A percentile compares a stretch with the other conserved stretches of the same genome.
Conservation (phyloP, 1,140 invertebrate species). For the Cryptotermes secundus region DNA sequence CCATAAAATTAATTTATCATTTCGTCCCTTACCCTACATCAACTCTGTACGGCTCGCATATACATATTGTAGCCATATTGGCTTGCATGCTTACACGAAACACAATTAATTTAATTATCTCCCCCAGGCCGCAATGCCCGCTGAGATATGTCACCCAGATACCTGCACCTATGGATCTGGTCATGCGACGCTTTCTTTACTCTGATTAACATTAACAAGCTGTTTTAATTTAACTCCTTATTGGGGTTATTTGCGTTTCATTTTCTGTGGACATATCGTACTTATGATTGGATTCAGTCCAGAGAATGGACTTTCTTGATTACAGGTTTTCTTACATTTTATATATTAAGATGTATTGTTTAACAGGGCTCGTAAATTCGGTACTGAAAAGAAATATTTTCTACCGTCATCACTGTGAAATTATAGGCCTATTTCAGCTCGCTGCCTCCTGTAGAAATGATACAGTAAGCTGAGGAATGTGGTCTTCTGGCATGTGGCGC, state of each 20-base stretch:
- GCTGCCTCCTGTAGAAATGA: too few species aligned
- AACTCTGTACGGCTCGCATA: neutral
- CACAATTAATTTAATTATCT: conserved; percentile 35
- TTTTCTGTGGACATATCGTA: neutral
- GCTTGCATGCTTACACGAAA: conserved; percentile 22
- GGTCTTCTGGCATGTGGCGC: too few species aligned
- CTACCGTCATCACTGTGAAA: too few species aligned
- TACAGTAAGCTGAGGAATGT: too few species aligned
- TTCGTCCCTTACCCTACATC: neutral
- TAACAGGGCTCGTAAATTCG: too few species aligned
- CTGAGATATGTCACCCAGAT: conserved; percentile 29
- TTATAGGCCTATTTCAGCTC: too few species aligned
- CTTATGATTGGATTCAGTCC: too few species aligned
- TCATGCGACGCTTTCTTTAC: neutral
- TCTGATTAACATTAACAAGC: neutral
- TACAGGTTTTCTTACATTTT: too few species aligned
- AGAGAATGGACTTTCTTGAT: too few species aligned
- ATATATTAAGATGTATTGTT: too few species aligned
- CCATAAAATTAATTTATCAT: conserved; percentile 27
- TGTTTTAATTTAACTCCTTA: conserved; percentile 2
- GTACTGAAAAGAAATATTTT: too few species aligned
- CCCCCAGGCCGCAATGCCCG: neutral
- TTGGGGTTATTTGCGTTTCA: neutral
- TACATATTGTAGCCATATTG: neutral
- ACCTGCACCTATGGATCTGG: neutral